Evolutionary conservation across 2,797 vertebrate genomes (phyloP), one percentile per base, ranked within the genome.

Genomic region (Atherinosoma microstoma): DNA sequence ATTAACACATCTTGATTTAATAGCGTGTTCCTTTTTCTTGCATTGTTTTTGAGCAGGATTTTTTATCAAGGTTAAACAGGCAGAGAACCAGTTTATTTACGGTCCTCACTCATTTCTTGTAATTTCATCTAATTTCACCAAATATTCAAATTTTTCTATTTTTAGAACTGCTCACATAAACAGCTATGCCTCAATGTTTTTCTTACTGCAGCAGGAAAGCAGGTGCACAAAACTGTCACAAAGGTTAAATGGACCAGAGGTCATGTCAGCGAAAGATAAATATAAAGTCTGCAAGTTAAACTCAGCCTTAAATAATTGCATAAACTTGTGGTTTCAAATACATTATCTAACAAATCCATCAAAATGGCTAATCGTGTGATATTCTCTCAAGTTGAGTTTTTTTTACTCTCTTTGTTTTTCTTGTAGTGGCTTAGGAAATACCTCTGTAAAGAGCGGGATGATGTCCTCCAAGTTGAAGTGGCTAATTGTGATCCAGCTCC

Each of bases 401-500:
- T 45, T 56, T 77, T 56, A 30, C 60, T 22, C 18, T 62, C 32
- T 51, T 27, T 16, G 51, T 15, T 75, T 76, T 60, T 51, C 36
- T 64, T 79, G 47, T 59, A 47, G 77, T 57, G 67, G 63, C 42
- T 84, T 65, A 72, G 58, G 60, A n/a, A 62, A 75, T 29, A 67
- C 6, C 60, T 73, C 59, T 34, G 13, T 70, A 67, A 75, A 62
- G 22, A 63, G 59, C 49, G 51, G 22, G 64, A 91, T 70, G 58
- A 92, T 91, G 90, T 87, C 67, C 70, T 85, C 79, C 36, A 88
- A 86, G 42, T 22, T 88, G 65, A 92, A 86, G 88, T 93, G 94
- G 89, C 78, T 95, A 76, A 76, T 95, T 53, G 54, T 94, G 71
- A 70, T 93, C 74, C 89, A 91, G 84, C 84, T 95, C 67, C 78